Percentiles rank a stretch among this genome's conserved stretches.
Conservation (phyloP, 2,113 vertebrate species). For the rat (Rattus norvegicus) region DNA sequence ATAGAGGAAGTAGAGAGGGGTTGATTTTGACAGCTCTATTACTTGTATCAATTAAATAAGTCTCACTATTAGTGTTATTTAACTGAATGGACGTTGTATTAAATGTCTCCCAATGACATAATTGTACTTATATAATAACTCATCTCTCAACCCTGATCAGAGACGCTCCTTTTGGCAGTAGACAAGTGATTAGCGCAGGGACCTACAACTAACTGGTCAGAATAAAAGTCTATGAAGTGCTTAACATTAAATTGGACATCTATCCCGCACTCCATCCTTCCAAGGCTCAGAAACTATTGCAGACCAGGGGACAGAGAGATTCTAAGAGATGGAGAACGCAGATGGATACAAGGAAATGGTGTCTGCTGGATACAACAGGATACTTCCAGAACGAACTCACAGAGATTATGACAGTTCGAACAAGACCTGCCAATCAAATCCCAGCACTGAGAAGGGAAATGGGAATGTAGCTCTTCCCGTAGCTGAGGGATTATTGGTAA, state of each 20-base stretch:
- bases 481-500: neutral
- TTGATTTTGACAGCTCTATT: neutral
- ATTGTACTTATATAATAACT: neutral
- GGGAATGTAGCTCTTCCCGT: accelerated
- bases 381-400: neutral
- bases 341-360: neutral
- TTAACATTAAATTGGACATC: neutral
- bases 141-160: neutral
- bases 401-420: neutral
- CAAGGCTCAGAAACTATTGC: neutral
- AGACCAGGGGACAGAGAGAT: neutral
- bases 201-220: neutral
- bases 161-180: neutral
- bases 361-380: neutral
- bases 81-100: neutral
- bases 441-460: neutral
- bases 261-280: neutral
- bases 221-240: neutral
- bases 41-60: neutral
- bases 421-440: neutral
- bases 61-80: neutral
- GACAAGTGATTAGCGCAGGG: neutral
- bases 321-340: neutral
- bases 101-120: neutral
- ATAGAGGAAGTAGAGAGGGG: neutral